Conservation (phyloP, 2,888 invertebrate species). For the Parnassius glacialis region DNA sequence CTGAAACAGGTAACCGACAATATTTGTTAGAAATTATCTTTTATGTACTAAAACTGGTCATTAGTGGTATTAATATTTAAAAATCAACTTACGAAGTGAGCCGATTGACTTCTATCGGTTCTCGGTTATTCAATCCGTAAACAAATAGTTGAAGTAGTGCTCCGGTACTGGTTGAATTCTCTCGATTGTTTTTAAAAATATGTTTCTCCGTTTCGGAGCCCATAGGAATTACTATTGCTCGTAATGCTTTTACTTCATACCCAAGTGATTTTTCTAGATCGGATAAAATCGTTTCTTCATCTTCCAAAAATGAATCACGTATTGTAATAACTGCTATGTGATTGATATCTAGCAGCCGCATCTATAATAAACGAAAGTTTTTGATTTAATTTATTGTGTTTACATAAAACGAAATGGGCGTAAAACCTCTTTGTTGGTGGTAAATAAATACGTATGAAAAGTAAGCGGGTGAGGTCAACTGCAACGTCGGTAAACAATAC, state of each 20-base stretch:
- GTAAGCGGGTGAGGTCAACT: constrained; percentile 35
- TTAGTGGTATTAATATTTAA: no score
- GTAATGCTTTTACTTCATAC: constrained; percentile 64
- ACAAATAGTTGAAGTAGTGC: constrained; percentile 58
- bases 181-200: constrained; percentile 40
- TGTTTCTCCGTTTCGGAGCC: constrained; percentile 36
- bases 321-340: constrained; percentile 69
- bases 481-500: constrained; percentile 33
- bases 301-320: constrained; percentile 61
- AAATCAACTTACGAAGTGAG: constrained; percentile 50
- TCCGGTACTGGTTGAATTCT: constrained; percentile 36
- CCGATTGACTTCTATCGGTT: constrained; percentile 54
- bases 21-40: not conserved
- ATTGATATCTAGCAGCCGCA: constrained; percentile 60
- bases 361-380: constrained; percentile 51
- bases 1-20: constrained; percentile 44
- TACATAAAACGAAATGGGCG: constrained; percentile 27
- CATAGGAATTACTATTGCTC: constrained; percentile 53
- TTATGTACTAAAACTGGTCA: not conserved
- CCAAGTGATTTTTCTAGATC: constrained; percentile 54
- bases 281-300: constrained; percentile 52
- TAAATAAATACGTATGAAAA: constrained; percentile 33
- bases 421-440: constrained; percentile 29
- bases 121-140: constrained; percentile 58
- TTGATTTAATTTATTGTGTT: constrained; percentile 22